Evolutionary conservation across 2,113 vertebrate genomes (phyloP).

Genomic region (Salminus brasiliensis): DNA sequence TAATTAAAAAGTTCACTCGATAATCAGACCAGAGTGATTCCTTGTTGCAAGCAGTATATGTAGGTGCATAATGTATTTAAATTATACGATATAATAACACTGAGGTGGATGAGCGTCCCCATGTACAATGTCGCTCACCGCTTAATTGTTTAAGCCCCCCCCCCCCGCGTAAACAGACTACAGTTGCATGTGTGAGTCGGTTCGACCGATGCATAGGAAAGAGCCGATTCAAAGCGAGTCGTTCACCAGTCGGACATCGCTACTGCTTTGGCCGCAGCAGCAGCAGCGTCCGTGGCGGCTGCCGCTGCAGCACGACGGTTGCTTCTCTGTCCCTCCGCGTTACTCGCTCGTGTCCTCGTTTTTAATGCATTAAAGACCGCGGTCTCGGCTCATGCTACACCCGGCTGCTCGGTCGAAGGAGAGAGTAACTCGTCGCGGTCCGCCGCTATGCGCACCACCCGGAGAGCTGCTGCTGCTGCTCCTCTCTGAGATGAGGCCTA

Average conservation of each 20-base stretch:
- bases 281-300: slow-evolving; percentile 72
- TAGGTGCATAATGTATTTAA: no score
- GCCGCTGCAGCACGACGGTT: slow-evolving; percentile 75
- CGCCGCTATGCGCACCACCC: slow-evolving; percentile 79
- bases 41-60: no score
- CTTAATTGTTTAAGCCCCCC: no score
- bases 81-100: no score
- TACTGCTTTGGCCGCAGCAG: slow-evolving; percentile 53
- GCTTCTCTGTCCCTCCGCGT: slow-evolving; percentile 66
- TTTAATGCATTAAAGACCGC: slow-evolving; percentile 41
- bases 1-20: no score
- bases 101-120: no score
- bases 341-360: slow-evolving; percentile 35
- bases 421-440: slow-evolving; percentile 58
- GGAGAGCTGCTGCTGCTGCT: slow-evolving; percentile 61
- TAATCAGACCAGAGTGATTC: no score
- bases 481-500: slow-evolving; percentile 84
- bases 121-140: no score
- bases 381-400: slow-evolving; percentile 65
- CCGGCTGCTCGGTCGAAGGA: slow-evolving; percentile 69
- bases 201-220: neutral
- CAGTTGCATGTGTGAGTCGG: neutral
- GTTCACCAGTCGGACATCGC: neutral
- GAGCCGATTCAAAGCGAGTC: neutral
- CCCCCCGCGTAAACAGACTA: neutral